Conservation (phyloP, 2,888 invertebrate genomes). For the Gryllus longicercus region DNA sequence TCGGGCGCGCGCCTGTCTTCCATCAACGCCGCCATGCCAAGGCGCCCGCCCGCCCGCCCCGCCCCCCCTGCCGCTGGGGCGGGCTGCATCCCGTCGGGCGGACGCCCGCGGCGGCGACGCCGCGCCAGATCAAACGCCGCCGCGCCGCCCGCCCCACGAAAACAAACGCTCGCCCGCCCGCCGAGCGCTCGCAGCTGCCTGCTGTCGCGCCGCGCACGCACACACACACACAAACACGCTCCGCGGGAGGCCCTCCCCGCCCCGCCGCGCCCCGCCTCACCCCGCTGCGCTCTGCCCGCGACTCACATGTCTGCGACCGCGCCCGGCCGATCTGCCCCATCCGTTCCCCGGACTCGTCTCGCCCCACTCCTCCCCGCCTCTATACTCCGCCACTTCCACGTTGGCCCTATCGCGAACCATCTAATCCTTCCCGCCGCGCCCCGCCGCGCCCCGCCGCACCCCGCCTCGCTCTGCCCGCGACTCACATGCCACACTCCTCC, state of each 20-base stretch:
- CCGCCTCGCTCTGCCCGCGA: neutral
- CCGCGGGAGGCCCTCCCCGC: neutral
- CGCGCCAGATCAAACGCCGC: slow-evolving; percentile 8
- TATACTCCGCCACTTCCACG: too few relatives aligned
- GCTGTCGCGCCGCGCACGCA: neutral
- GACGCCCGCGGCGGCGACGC: neutral
- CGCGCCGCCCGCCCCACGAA: slow-evolving; percentile 10
- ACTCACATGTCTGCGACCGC: too few relatives aligned
- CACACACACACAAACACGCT: neutral
- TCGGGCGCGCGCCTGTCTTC: neutral
- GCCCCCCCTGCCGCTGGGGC: too few relatives aligned
- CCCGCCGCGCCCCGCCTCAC: neutral
- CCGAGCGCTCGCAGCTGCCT: slow-evolving; percentile 17
- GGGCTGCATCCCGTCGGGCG: neutral
- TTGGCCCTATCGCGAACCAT: too few relatives aligned
- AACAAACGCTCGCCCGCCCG: neutral
- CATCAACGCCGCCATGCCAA: neutral
- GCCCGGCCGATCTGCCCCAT: too few relatives aligned
- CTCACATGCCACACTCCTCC: neutral
- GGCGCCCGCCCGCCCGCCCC: neutral
- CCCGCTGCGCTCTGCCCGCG: too few relatives aligned
- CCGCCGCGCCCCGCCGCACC: too few relatives aligned
- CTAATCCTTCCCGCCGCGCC: too few relatives aligned
- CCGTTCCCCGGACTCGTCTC: too few relatives aligned
- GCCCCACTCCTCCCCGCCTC: too few relatives aligned